A percentile compares a stretch with the other conserved stretches of the same genome.
phyloP scores from a whole-genome alignment of 2,888 invertebrate species.

The Rhimphoctona megacephalus region DNA sequence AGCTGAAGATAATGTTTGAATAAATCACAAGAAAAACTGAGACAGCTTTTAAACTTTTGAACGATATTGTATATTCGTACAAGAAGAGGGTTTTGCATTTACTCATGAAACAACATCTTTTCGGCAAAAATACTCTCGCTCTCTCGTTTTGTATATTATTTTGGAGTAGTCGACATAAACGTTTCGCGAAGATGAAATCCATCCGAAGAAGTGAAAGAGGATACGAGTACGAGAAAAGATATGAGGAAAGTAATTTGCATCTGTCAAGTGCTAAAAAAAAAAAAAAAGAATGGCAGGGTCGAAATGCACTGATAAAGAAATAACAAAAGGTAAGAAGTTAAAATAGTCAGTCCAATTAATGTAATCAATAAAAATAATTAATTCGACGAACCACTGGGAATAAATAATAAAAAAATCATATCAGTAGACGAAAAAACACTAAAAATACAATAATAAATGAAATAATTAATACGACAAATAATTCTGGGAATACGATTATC shows the following conservation, averaged over 20 bases:
- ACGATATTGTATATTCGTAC: not conserved
- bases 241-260: constrained; percentile 24
- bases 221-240: constrained; percentile 23
- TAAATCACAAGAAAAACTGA: not conserved
- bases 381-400: not conserved
- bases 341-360: not conserved
- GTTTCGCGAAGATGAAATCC: constrained; percentile 46
- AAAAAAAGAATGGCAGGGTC: not conserved
- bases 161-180: constrained; percentile 49
- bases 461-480: not conserved
- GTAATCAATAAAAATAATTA: not conserved
- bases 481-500: not conserved
- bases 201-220: constrained; percentile 39
- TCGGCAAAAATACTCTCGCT: constrained; percentile 33
- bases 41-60: not conserved
- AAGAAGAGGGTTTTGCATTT: constrained; percentile 2
- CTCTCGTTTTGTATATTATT: constrained; percentile 55
- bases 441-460: not conserved
- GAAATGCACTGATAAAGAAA: not conserved
- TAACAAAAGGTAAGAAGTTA: not conserved
- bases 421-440: not conserved
- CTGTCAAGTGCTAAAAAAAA: not conserved
- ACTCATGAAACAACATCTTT: constrained; percentile 34
- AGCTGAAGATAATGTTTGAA: not conserved
- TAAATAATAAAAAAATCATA: not conserved